Base-by-base conservation (phyloP, 1,140 invertebrate genomes). In the Acromyrmex echinatior region DNA sequence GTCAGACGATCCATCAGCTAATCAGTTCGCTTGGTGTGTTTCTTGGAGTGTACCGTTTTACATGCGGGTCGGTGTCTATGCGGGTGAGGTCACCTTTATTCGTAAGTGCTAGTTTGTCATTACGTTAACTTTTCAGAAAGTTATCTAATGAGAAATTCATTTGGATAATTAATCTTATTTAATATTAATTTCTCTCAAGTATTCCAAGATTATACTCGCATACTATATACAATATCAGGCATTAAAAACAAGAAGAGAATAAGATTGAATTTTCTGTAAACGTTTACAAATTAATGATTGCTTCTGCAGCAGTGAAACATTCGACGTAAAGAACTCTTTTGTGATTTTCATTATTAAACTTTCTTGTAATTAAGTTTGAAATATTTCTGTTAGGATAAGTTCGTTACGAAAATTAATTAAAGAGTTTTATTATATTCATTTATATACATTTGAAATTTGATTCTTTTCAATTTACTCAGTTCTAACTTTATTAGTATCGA, bases 11-110 rank as follows among this genome's bases (percentile, higher is more conserved):
- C 82, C 80, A 66, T 87, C 80, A 87, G 73, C 65, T 85, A 82
- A 88, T 68, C 84, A 81, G 77, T 84, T 90, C 79, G 80, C 62
- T 70, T 58, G 51, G 51, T 39, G 35, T 86, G 76, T 78, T 84
- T 79, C 85, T 86, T 81, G 78, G 39, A 81, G 65, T 70, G 53
- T 68, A 16, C 51, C 65, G 53, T 60, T 86, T 80, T 86, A 81
- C 85, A 86, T 86, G 85, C 85, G 77, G 85, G 77, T 53, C 21
- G 6, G 2, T 14, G 39, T 71, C n/a, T 53, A 80, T 86, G 28
- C 85, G 85, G 65, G 85, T 63, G 21, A 84, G 56, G 18, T 76
- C 39, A 18, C 39, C 18, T 84, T 49, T 25, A 81, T 81, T 81
- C 63, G 25, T 70, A 49, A 77, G 49, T 56, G 16, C 49, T 56